Evolutionary conservation across 2,888 invertebrate genomes (phyloP).

Genomic region (Onthophagus sagittarius): DNA sequence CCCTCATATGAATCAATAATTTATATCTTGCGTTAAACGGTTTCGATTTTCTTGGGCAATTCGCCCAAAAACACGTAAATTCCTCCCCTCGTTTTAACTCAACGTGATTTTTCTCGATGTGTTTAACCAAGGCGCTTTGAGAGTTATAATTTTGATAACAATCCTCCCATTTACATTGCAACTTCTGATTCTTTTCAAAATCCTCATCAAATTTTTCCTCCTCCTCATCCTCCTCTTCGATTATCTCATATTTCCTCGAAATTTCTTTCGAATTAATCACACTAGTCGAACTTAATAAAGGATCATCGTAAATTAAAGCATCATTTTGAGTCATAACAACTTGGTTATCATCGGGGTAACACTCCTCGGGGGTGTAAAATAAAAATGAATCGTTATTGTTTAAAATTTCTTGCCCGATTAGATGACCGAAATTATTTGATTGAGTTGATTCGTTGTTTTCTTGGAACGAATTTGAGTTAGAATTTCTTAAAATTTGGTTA

Average conservation of each 20-base stretch:
- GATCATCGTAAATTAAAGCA: constrained; percentile 44
- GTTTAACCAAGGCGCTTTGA: constrained; percentile 75
- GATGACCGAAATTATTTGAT: constrained; percentile 41
- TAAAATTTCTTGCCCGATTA: constrained; percentile 36
- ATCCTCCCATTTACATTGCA: constrained; percentile 79
- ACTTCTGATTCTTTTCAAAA: constrained; percentile 31
- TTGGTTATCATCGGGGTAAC: constrained; percentile 40
- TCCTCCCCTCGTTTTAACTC: constrained; percentile 82
- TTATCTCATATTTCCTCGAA: too few relatives aligned
- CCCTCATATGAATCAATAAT: constrained; percentile 92
- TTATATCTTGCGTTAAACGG: constrained; percentile 99
- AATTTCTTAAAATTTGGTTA: constrained; percentile 39
- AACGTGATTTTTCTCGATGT: constrained; percentile 84
- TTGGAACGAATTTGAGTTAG: constrained; percentile 32
- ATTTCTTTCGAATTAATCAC: constrained; percentile 17
- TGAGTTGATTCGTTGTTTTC: too few relatives aligned
- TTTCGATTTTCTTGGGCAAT: constrained; percentile 82
- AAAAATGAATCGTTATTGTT: constrained; percentile 34
- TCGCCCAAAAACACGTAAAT: constrained; percentile 90
- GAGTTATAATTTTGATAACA: constrained; percentile 77
- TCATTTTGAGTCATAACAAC: constrained; percentile 49
- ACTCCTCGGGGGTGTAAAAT: too few relatives aligned
- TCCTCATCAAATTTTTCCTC: constrained; percentile 20
- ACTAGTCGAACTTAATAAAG: constrained; percentile 36
- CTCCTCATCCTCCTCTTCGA: constrained; percentile 15